A percentile compares a stretch with the other conserved stretches of the same genome.
Conservation (phyloP, 1,140 invertebrate species). For the Aethina tumida region DNA sequence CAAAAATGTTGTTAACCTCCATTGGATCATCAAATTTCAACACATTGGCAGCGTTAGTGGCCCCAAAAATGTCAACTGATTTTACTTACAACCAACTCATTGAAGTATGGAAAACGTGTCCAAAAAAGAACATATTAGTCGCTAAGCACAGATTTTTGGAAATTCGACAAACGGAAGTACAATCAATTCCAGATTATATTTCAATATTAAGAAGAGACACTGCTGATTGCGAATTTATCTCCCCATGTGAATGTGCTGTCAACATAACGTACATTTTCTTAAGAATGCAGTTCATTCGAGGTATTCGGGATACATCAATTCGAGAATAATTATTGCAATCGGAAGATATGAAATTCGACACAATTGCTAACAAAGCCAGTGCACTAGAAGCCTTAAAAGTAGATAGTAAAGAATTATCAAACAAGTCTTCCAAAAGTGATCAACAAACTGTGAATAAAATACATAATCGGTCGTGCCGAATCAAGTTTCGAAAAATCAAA, state of each 20-base stretch:
- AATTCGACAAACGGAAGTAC: not conserved
- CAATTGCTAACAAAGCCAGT: not conserved
- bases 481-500: not conserved
- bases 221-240: not conserved
- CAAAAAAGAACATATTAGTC: too few species aligned
- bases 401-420: not conserved
- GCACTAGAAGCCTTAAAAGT: not conserved
- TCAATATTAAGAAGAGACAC: not conserved
- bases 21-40: too few species aligned
- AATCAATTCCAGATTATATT: not conserved
- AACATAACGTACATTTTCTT: not conserved
- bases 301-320: not conserved
- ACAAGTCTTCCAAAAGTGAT: constrained; percentile 1
- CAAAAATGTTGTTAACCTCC: too few species aligned
- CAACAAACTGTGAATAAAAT: not conserved
- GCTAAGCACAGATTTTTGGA: not conserved
- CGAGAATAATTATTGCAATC: not conserved
- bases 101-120: too few species aligned
- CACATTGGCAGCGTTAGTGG: too few species aligned
- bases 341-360: not conserved
- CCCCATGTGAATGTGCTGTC: not conserved
- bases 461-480: not conserved
- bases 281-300: not conserved
- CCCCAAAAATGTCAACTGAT: too few species aligned
- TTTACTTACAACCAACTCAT: too few species aligned